Conservation (phyloP, 1,140 invertebrate genomes). For the Planococcus citri region DNA sequence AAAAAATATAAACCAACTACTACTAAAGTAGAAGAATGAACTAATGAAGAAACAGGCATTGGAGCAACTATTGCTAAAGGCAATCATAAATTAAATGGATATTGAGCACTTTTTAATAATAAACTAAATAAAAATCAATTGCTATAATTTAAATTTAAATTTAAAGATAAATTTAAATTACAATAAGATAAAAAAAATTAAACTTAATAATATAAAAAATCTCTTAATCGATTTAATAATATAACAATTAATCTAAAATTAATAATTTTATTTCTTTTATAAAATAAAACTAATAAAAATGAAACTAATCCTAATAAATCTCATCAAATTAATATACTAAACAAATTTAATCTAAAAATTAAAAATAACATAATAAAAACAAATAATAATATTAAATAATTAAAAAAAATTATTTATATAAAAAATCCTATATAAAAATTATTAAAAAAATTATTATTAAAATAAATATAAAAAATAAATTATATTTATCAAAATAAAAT, state of each 20-base stretch:
- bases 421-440: not conserved
- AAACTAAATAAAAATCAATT: conserved; percentile 22
- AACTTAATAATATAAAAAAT: not conserved
- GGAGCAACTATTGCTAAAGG: conserved; percentile 55
- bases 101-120: conserved; percentile 22
- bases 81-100: conserved; percentile 56
- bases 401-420: not conserved
- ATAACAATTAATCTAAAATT: not conserved
- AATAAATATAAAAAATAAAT: conserved; percentile 1
- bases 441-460: not conserved
- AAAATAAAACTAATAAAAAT: not conserved
- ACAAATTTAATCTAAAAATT: not conserved
- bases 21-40: conserved; percentile 61
- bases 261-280: not conserved
- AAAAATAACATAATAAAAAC: not conserved
- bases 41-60: conserved; percentile 55
- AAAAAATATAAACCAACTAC: conserved; percentile 56
- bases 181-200: conserved; percentile 29
- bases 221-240: not conserved
- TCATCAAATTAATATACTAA: not conserved
- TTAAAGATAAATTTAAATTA: not conserved
- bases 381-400: not conserved
- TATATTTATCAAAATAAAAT: not conserved
- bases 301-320: not conserved
- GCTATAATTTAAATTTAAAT: conserved; percentile 29